Evolutionary conservation across 2,797 vertebrate species (phyloP).

Genomic region (Hippocampus kuda): DNA sequence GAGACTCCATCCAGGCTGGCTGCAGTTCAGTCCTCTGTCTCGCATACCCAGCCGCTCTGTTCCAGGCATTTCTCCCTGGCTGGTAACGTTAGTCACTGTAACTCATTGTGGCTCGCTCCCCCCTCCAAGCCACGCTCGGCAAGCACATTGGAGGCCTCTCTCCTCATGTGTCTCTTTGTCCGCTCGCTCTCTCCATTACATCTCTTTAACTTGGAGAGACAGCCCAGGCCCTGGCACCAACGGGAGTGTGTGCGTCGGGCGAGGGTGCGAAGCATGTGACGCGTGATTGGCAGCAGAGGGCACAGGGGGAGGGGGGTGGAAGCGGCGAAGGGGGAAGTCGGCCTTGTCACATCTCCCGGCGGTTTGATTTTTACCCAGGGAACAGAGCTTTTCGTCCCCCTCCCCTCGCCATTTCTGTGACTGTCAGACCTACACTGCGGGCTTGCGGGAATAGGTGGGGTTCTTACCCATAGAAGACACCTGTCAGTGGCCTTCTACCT

Average conservation of each 20-base stretch:
- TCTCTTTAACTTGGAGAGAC: slow-evolving; percentile 46
- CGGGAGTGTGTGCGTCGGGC: slow-evolving; percentile 24
- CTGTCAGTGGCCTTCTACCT: slow-evolving; percentile 50
- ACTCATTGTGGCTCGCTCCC: slow-evolving; percentile 51
- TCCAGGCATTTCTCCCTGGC: slow-evolving; percentile 58
- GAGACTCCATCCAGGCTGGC: slow-evolving; percentile 59
- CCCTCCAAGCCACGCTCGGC: slow-evolving; percentile 44
- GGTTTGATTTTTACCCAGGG: slow-evolving; percentile 59
- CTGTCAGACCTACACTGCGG: slow-evolving; percentile 44
- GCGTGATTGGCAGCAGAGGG: slow-evolving; percentile 56
- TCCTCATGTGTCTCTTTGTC: slow-evolving; percentile 43
- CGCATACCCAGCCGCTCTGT: slow-evolving; percentile 39
- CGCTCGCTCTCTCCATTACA: slow-evolving; percentile 18
- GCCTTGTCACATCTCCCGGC: slow-evolving; percentile 59
- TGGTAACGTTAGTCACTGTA: slow-evolving; percentile 52
- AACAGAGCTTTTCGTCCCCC: slow-evolving; percentile 27
- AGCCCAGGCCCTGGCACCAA: slow-evolving; percentile 30
- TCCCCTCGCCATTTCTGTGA: slow-evolving; percentile 23
- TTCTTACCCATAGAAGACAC: slow-evolving; percentile 52
- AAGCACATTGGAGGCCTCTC: slow-evolving; percentile 44
- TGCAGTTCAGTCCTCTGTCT: slow-evolving; percentile 57
- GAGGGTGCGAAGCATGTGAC: slow-evolving; percentile 53
- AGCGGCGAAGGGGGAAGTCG: slow-evolving; percentile 43
- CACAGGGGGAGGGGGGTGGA: slow-evolving; percentile 1
- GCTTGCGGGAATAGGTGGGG: slow-evolving; percentile 47